Conservation (phyloP, 2,797 vertebrate genomes). For the Furcifer pardalis region DNA sequence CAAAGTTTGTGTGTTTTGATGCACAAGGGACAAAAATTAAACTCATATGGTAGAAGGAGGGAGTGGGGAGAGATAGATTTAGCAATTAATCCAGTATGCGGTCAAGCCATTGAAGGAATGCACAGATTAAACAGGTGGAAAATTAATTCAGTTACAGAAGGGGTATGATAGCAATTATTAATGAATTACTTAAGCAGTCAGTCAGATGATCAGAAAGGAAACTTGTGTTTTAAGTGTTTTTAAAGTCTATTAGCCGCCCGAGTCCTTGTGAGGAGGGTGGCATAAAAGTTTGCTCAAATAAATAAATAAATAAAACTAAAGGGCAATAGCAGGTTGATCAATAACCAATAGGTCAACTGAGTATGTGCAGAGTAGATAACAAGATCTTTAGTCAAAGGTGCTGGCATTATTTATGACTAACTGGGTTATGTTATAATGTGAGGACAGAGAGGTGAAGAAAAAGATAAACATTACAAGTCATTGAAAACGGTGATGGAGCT, state of each 20-base stretch:
- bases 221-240: no score
- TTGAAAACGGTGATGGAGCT: no score
- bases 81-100: slow-evolving; percentile 56
- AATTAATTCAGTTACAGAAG: slow-evolving; percentile 61
- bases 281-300: no score
- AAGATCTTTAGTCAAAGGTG: background rate
- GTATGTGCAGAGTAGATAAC: background rate
- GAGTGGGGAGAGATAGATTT: background rate
- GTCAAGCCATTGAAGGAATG: slow-evolving; percentile 53
- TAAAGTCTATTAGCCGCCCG: no score
- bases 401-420: no score
- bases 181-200: slow-evolving; percentile 54
- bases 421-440: no score
- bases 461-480: no score
- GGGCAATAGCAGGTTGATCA: background rate
- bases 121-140: slow-evolving; percentile 57
- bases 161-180: slow-evolving; percentile 56
- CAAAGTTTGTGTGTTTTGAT: slow-evolving; percentile 4
- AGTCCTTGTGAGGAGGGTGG: no score
- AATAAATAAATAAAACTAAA: no score
- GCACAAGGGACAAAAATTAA: slow-evolving; percentile 38
- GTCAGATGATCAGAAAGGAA: slow-evolving; percentile 35
- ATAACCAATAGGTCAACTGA: slow-evolving; percentile 3
- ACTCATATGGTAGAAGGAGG: slow-evolving; percentile 31
- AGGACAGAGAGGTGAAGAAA: no score